Conservation (phyloP, 2,113 vertebrate genomes). For the Aspidoscelis tigris region DNA sequence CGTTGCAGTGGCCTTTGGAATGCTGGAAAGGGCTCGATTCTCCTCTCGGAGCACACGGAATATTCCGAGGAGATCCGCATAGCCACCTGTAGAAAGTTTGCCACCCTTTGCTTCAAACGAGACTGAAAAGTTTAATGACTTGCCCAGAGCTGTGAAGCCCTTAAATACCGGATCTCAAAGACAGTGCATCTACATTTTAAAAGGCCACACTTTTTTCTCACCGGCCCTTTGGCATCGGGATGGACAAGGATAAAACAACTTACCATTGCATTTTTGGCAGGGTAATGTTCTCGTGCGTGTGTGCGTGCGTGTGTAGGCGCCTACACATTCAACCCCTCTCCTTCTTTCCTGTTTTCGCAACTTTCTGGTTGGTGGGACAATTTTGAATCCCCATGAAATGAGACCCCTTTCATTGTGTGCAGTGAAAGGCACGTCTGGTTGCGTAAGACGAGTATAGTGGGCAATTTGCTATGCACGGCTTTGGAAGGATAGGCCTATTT, state of each 20-base stretch:
- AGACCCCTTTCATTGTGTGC: neutral
- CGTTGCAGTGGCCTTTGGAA: no score
- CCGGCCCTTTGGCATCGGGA: neutral
- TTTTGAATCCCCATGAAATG: neutral
- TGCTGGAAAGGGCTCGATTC: neutral
- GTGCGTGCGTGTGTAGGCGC: no score
- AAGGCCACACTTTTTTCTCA: neutral
- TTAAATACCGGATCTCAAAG: neutral
- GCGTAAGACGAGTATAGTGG: neutral
- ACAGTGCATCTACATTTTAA: neutral
- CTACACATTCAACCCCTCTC: no score
- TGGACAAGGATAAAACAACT: neutral
- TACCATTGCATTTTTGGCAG: neutral
- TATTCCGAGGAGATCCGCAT: neutral
- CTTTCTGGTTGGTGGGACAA: constrained; percentile 20
- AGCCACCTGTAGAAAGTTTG: no score
- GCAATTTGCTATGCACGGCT: constrained; percentile 10
- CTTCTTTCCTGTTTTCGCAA: neutral
- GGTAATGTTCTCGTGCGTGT: no score
- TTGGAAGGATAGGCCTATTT: neutral
- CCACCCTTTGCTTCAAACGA: no score
- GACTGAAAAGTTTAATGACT: neutral
- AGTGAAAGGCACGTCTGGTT: constrained; percentile 22
- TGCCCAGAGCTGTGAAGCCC: neutral
- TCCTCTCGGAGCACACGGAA: neutral